Percentiles rank a stretch among this genome's conserved stretches.
These are phyloP conservation scores for Agonopterix alstromeriana DNA, from an alignment of 2,888 invertebrate species.

Conservation along the genomic window DNA sequence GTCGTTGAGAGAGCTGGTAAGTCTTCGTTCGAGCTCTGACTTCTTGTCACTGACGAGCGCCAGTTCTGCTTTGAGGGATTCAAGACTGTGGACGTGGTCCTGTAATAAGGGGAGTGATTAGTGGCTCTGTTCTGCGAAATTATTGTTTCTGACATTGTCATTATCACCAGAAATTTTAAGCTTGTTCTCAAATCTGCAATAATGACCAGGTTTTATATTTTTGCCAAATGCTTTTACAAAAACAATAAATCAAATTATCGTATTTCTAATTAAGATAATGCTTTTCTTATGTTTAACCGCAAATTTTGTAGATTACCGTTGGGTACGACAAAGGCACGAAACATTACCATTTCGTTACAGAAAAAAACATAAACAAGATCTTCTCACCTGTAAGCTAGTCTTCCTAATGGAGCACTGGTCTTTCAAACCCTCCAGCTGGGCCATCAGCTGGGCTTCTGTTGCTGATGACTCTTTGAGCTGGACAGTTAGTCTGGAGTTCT, in stretches of 20 bases:
- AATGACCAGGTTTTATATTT: no score
- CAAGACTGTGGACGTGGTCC: conserved; percentile 93
- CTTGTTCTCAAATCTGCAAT: no score
- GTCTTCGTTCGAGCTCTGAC: conserved; percentile 88
- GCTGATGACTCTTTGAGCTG: conserved; percentile 91
- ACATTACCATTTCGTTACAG: no score
- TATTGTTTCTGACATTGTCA: no score
- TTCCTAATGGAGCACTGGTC: conserved; percentile 90
- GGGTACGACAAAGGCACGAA: no score
- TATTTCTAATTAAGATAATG: no score
- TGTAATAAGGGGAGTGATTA: conserved; percentile 39
- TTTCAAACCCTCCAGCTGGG: conserved; percentile 87
- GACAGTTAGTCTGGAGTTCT: conserved; percentile 90
- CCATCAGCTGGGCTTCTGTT: conserved; percentile 86
- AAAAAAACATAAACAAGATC: background rate
- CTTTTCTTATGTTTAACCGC: no score
- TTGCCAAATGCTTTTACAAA: no score
- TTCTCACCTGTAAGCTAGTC: conserved; percentile 82
- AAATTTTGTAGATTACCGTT: no score
- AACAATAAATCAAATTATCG: no score
- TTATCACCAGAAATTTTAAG: no score
- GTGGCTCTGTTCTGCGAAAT: no score
- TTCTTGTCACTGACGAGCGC: conserved; percentile 89
- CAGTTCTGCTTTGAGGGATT: conserved; percentile 91
- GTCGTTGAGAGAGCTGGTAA: conserved; percentile 86